Evolutionary conservation across 2,888 invertebrate species (phyloP), one percentile per base, ranked within the genome.

Genomic region (Lasioglossum morio): DNA sequence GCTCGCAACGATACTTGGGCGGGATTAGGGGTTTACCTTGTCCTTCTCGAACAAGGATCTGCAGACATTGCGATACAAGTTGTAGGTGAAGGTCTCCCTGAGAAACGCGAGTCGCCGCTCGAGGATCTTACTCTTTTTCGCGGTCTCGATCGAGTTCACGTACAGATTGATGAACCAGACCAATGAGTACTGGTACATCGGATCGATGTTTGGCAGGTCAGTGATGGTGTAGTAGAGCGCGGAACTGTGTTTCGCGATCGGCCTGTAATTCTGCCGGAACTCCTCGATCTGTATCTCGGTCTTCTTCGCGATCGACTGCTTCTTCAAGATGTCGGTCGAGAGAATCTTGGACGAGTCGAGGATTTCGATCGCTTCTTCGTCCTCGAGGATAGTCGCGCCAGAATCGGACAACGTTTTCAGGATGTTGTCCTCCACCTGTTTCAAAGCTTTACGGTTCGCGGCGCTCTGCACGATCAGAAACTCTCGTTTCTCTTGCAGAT

Each of bases 111-210:
- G 95, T 40, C 97, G 95, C 79, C 95, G 94, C 73, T 95, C 94
- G 63, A 96, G 93, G 69, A 93, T 73, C 69, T 93, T 72, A 91
- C 95, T 92, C 89, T 94, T 93, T 89, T 93, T 93, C 27, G 95
- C 94, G 19, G 95, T 95, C 48, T 96, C 96, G 79, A 97, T 96
- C 5, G 97, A 96, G 83, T 94, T 95, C 14, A 96, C 94, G 92
- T 96, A 97, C 34, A 97, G 94, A 88, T 96, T 96, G 77, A 97
- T 96, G 92, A 97, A 97, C 97, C 97, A 97, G 7, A 95, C 94
- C 10, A 97, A 94, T 1, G 97, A 97, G 94, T 96, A 97, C 92
- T 96, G 96, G 91, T 97, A 97, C 96, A 97, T 96, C 72, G 96
- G 96, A 93, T 97, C 96, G 37, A 97, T 95, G 92, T 96, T 96